Conservation (phyloP, 2,113 vertebrate species). For the Pycnonotus jocosus region DNA sequence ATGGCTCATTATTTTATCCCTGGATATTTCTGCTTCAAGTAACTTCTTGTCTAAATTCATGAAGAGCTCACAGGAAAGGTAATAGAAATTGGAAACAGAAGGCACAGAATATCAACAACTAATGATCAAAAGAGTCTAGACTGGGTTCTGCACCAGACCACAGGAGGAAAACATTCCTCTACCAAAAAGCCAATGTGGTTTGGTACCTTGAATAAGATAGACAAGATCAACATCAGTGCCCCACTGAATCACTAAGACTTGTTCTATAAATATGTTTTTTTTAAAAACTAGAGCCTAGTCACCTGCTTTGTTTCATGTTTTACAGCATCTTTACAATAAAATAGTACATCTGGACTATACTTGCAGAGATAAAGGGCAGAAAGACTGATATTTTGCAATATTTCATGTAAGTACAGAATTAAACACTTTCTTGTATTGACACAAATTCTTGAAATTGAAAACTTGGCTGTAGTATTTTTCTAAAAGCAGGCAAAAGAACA, state of each 20-base stretch:
- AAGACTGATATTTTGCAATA: background rate
- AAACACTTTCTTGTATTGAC: background rate
- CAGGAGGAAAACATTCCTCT: background rate
- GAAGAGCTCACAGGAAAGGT: background rate
- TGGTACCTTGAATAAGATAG: background rate
- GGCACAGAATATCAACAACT: background rate
- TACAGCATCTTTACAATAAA: background rate
- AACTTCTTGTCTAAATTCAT: background rate
- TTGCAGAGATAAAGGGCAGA: background rate
- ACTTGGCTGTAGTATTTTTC: background rate
- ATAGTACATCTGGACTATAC: background rate
- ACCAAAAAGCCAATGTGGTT: background rate
- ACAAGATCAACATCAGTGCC: background rate
- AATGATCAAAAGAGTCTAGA: background rate
- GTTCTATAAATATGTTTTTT: background rate
- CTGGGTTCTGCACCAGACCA: background rate
- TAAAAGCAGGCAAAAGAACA: background rate
- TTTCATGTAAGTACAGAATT: background rate
- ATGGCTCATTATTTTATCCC: background rate
- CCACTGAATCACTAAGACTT: background rate
- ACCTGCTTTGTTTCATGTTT: background rate
- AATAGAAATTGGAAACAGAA: background rate
- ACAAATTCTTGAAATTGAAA: background rate
- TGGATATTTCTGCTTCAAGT: background rate
- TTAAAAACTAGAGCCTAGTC: background rate